phyloP scores from a whole-genome alignment of 2,797 vertebrate species.

The Argya squamiceps region DNA sequence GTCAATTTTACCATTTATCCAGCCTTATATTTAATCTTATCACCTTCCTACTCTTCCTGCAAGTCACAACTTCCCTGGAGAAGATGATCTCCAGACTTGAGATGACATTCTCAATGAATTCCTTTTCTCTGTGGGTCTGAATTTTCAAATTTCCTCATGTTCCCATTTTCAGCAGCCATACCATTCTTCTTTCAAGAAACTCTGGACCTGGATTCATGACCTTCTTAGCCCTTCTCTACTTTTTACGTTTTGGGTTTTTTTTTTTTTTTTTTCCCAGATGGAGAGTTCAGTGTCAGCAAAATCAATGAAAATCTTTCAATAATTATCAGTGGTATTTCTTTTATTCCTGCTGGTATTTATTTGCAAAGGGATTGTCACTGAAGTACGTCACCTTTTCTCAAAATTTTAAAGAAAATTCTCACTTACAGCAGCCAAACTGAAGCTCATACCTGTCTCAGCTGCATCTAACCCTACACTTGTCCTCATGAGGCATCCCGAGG shows the following conservation, averaged over 20 bases:
- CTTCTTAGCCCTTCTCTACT: not conserved
- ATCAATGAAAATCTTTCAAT: not conserved
- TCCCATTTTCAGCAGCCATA: not conserved
- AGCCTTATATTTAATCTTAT: not conserved
- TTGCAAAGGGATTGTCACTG: constrained; percentile 25
- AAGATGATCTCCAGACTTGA: not conserved
- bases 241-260: no score
- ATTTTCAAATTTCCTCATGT: not conserved
- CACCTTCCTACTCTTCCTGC: not conserved
- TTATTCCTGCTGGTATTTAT: not conserved
- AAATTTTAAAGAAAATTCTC: not conserved
- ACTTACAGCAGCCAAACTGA: not conserved
- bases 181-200: not conserved
- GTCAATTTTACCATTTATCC: not conserved
- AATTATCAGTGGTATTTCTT: not conserved
- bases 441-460: not conserved
- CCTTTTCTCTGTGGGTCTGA: not conserved
- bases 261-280: not conserved
- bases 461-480: not conserved
- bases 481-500: not conserved
- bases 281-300: not conserved
- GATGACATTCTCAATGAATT: not conserved
- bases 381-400: not conserved
- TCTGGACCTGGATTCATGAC: not conserved
- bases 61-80: not conserved